These are phyloP conservation scores for Napeogenes sylphis DNA, from an alignment of 2,888 invertebrate species.

Conservation along the genomic window DNA sequence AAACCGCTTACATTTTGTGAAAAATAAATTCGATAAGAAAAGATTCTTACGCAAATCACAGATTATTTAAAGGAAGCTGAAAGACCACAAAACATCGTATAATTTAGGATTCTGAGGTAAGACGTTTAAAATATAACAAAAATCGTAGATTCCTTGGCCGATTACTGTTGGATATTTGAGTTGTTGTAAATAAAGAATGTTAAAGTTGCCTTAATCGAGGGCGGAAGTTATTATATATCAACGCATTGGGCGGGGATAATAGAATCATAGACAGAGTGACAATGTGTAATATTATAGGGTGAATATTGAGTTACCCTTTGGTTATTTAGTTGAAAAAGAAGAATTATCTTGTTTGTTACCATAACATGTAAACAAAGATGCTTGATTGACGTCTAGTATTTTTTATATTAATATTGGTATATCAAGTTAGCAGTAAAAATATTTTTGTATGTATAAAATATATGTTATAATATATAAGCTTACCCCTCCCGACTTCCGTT, in stretches of 20 bases:
- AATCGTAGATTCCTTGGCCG: conserved; percentile 13
- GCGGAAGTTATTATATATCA: conserved; percentile 13
- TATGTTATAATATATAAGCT: too few relatives aligned
- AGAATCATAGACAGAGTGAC: neutral
- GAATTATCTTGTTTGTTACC: neutral
- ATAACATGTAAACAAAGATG: neutral
- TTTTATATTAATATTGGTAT: too few relatives aligned
- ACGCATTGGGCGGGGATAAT: conserved; percentile 11
- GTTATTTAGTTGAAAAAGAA: neutral
- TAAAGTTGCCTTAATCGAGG: conserved; percentile 6
- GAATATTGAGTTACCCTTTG: conserved; percentile 11
- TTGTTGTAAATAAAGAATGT: neutral
- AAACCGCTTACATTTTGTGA: conserved; percentile 1
- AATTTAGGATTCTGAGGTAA: conserved; percentile 18
- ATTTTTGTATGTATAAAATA: too few relatives aligned
- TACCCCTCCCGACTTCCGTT: too few relatives aligned
- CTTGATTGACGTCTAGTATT: neutral
- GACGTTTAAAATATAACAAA: conserved; percentile 24
- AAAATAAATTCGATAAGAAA: conserved; percentile 17
- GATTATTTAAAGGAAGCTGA: conserved; percentile 18
- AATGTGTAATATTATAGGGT: conserved; percentile 9
- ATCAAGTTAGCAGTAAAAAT: too few relatives aligned
- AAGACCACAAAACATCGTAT: conserved; percentile 20
- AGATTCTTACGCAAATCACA: conserved; percentile 23
- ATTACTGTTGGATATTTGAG: conserved; percentile 13